phyloP scores from a whole-genome alignment of 2,113 vertebrate species.

The Oryzias woworae region DNA sequence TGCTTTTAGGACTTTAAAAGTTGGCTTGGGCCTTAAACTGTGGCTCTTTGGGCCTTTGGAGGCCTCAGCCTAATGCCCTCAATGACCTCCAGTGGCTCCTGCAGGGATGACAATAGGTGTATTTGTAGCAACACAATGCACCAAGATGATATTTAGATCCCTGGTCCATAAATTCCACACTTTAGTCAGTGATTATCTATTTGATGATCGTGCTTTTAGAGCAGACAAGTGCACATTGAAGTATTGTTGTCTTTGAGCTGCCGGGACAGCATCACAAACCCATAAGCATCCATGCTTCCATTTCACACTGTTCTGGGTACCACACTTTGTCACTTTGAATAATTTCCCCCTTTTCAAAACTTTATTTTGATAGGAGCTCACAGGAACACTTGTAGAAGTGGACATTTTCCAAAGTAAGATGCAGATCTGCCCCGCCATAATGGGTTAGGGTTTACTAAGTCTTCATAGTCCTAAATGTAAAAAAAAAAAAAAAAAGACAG shows the following conservation, averaged over 20 bases:
- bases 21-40: slow-evolving; percentile 33
- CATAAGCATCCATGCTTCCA: background rate
- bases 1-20: slow-evolving; percentile 51
- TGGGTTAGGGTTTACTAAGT: background rate
- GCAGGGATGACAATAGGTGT: slow-evolving; percentile 40
- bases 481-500: background rate
- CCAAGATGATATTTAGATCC: background rate
- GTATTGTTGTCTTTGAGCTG: slow-evolving; percentile 9
- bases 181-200: slow-evolving; percentile 20
- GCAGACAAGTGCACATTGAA: slow-evolving; percentile 13
- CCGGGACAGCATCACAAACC: slow-evolving; percentile 21
- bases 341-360: slow-evolving; percentile 2
- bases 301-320: slow-evolving; percentile 3
- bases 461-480: background rate
- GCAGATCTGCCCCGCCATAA: background rate
- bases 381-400: no score
- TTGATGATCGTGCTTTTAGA: slow-evolving; percentile 18
- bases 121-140: slow-evolving; percentile 46
- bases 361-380: background rate
- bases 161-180: background rate
- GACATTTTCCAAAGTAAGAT: background rate
- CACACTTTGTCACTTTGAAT: slow-evolving; percentile 1
- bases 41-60: slow-evolving; percentile 39
- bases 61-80: slow-evolving; percentile 14
- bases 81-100: slow-evolving; percentile 19